Evolutionary conservation across 1,140 invertebrate species (phyloP), one percentile per base, ranked within the genome.

Genomic region (Ctenoplectra terminalis): DNA sequence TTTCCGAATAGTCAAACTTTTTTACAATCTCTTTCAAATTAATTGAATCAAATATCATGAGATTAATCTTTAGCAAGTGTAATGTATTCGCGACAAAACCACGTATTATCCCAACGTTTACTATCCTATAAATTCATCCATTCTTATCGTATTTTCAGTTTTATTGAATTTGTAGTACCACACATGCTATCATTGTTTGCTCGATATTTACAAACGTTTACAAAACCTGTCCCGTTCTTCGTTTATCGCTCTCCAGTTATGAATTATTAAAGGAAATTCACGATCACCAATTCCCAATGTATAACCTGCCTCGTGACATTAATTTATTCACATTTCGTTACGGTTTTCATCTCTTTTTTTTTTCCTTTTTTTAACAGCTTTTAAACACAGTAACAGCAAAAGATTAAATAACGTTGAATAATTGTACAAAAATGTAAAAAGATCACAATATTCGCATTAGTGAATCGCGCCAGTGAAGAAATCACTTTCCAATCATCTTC

Each of bases 151-250:
- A 50, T 69, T 70, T 52, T 23, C 48, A 34, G 15, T 26, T 70
- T 52, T 52, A 40, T 69, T 34, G 15, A 50, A 50, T 50, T 15
- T 52, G 7, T 26, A 20, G 1, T 11, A 13, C 3, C 8, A 4
- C 23, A n/a, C 23, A n/a, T 13, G 34, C 2, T 8, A 1, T 7
- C 26, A 67, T 67, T 48, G 43, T 67, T 67, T 37, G 64, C 37
- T 7, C 34, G 23, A 64, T 43, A 50, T 31, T 69, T 69, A 69
- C 46, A 50, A 69, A 69, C 50, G 46, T 69, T 48, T 69, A n/a
- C 43, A 34, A 13, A 50, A 46, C 2, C 63, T n/a, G n/a, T 23
- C 0, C 20, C 1, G 20, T 31, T 50, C 15, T 23, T 34, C 9
- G 17, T 70, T 70, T 52, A 54, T 52, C 31, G 34, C 4, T 23